Base-by-base conservation (phyloP, 2,797 vertebrate species). In the Otolemur crassicaudatus region DNA sequence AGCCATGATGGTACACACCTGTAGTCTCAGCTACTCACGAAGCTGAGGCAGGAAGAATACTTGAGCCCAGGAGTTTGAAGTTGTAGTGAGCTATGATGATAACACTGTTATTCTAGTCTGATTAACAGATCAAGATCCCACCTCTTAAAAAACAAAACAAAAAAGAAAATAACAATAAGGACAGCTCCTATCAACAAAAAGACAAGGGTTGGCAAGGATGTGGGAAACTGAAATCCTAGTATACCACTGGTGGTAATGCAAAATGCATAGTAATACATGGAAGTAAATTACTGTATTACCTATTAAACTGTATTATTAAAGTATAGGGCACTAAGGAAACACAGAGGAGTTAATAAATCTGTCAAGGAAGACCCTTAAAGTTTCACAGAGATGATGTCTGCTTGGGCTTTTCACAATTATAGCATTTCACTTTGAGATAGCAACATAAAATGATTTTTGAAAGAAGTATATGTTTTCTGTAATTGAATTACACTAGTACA, bases 391-490 rank as follows among this genome's bases (percentile, higher is more conserved):
- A 90, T 67, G 46, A 76, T 80, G 27, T n/a, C 6, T 70, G 14
- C 76, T 82, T 22, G 20, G 58, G 43, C 69, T 70, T 90, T 93
- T 82, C 49, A 70, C 43, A 82, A 63, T 82, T 16, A 87, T 0
- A 95, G 87, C 43, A 79, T 40, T 95, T 87, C 46, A 82, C 31
- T 77, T 90, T 43, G 61, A 60, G 31, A 58, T 31, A 87, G 34
- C 17, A 95, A 17, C 29, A 16, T 58, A 87, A 93, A 70, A 76
- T 77, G 53, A 77, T 82, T 61, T 93, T 90, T 43, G 93, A 77
- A 13, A 87, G 29, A 84, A 76, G 29, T 80, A 80, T 80, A 23
- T 43, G 80, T 53, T 31, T 88, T 63, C 80, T 75, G 49, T 29
- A 85, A 88, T 0, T 80, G 34, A 94, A 94, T 89, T 80, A 95